Base-by-base conservation (phyloP, 92 coral and sea anemone species). In the Palythoa grandiflora region DNA sequence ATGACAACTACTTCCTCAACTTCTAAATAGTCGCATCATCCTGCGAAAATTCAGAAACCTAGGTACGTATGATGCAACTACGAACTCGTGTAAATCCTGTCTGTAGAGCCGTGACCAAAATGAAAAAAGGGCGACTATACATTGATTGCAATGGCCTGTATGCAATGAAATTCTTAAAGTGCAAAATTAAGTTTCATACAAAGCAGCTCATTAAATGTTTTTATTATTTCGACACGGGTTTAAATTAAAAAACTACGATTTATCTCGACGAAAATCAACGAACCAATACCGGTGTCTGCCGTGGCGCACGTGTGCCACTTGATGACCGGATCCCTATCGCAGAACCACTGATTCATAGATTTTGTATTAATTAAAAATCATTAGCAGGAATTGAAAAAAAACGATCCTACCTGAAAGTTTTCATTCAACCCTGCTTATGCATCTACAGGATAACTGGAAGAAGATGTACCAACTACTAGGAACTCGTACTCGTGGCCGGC, bases 251-350 rank as follows among this genome's bases (percentile, higher is more conserved):
- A 7, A 39, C 17, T n/a, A 66, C 16, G 40, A 21, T 65, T 65
- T 14, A 9, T 9, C 37, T 60, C 37, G 39, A 6, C 73, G 70
- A 20, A 63, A 65, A 65, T 9, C 37, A 80, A 65, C 63, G 50
- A 10, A 5, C 85, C 21, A 63, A n/a, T 21, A 59, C 71, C 52
- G 86, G 47, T 47, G 57, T 37, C 76, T 68, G 75, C 59, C 50
- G 1, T 9, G 39, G 73, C 50, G 86, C 86, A 81, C 86, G 86
- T 81, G 86, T 81, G 38, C 73, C 83, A 65, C 15, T 63, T 63
- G 60, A n/a, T 4, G 60, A 70, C 73, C 57, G n/a, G 16, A 15
- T 38, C 39, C 75, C 21, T 8, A 35, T 70, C 14, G 36, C 5
- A 70, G 28, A 70, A 35, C 12, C 28, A 28, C 65, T 59, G 17